Conservation (phyloP, 2,888 invertebrate genomes). For the Augiades crinisus region DNA sequence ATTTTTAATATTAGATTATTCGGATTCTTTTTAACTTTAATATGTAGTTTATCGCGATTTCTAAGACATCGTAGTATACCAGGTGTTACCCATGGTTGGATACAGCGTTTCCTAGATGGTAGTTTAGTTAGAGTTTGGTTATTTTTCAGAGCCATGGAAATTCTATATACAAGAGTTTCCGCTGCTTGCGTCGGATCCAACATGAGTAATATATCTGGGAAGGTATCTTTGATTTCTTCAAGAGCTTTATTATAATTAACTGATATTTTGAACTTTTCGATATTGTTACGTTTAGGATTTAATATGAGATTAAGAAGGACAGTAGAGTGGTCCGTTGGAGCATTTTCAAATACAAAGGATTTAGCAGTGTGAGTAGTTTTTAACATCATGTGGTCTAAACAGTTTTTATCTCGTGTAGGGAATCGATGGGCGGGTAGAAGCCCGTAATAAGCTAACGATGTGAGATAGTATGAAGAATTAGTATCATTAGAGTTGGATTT, state of each 20-base stretch:
- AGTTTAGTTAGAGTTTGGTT: neutral
- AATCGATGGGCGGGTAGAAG: no score
- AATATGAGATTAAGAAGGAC: neutral
- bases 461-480: no score
- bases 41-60: neutral
- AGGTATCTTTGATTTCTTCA: neutral
- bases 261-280: no score
- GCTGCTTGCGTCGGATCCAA: neutral
- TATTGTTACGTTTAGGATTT: no score
- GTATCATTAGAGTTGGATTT: no score
- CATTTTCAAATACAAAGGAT: slow-evolving; percentile 1
- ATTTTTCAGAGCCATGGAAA: neutral
- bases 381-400: slow-evolving; percentile 6
- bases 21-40: neutral
- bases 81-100: neutral
- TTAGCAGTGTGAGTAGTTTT: neutral
- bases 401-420: neutral
- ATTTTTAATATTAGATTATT: neutral
- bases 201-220: neutral
- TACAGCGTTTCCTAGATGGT: neutral
- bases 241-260: neutral
- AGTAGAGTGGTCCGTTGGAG: neutral
- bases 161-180: neutral
- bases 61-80: neutral
- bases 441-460: no score